A percentile compares a stretch with the other conserved stretches of the same genome.
phyloP scores from a whole-genome alignment of 1,140 invertebrate genomes.

The Camponotus vicinus region DNA sequence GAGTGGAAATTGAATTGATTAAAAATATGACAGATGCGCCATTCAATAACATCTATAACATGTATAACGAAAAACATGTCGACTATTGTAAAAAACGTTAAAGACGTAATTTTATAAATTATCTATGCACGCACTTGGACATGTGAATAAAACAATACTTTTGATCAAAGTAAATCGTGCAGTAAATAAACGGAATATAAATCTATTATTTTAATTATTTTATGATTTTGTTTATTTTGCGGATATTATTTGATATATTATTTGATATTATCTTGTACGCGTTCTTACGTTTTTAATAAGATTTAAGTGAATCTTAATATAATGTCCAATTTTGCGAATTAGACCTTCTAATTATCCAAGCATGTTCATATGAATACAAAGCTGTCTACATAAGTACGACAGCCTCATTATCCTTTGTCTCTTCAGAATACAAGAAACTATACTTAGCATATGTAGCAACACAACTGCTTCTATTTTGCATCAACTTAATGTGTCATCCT shows the following conservation, averaged over 20 bases:
- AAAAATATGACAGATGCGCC: slow-evolving; percentile 22
- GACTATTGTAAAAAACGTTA: not conserved
- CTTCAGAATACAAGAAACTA: slow-evolving; percentile 29
- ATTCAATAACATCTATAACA: not conserved
- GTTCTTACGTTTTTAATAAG: not conserved
- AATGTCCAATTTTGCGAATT: not conserved
- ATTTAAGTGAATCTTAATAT: slow-evolving; percentile 8
- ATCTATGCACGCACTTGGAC: not conserved
- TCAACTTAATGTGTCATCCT: not conserved
- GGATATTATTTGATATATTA: not conserved
- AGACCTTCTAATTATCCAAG: slow-evolving; percentile 12
- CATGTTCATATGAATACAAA: not conserved
- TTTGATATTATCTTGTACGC: slow-evolving; percentile 9
- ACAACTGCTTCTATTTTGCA: not conserved
- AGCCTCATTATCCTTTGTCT: slow-evolving; percentile 49
- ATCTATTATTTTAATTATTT: not conserved
- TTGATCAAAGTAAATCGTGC: not conserved
- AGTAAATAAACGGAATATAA: not conserved
- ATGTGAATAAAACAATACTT: not conserved
- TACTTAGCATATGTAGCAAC: not conserved
- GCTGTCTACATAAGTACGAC: slow-evolving; percentile 20
- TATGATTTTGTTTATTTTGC: not conserved
- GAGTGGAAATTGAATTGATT: slow-evolving; percentile 26
- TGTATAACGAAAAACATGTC: not conserved
- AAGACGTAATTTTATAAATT: slow-evolving; percentile 13